These are phyloP conservation scores for Meriones psammophilus DNA, from an alignment of 2,797 vertebrate species.

Conservation along the genomic window DNA sequence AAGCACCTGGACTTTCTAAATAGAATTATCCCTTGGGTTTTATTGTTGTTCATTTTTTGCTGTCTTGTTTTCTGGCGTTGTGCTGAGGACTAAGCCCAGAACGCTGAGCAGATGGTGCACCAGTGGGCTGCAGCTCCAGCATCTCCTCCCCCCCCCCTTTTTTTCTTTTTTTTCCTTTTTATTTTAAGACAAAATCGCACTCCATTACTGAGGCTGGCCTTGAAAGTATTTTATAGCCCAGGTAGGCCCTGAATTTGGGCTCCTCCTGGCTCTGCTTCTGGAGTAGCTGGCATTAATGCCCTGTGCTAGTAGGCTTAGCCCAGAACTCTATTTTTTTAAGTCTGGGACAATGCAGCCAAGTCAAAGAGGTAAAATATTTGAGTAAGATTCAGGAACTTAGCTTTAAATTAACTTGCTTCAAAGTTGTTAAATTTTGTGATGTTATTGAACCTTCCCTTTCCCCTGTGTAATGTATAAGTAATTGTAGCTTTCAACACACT, in stretches of 20 bases:
- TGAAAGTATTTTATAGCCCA: not conserved
- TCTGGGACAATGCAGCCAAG: not conserved
- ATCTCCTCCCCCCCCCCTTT: rapidly evolving
- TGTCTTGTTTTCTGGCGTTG: not conserved
- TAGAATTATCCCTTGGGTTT: not conserved
- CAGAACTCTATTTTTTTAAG: not conserved
- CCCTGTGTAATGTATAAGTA: not conserved
- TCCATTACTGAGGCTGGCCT: not conserved
- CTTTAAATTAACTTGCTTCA: not conserved
- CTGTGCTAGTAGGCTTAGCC: too few species aligned
- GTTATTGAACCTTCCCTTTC: conserved; percentile 27
- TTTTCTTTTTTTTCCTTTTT: not conserved
- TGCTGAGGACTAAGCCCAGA: not conserved
- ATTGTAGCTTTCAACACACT: not conserved
- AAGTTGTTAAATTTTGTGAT: conserved; percentile 24
- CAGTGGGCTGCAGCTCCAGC: not conserved
- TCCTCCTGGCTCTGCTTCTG: not conserved
- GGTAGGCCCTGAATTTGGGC: not conserved
- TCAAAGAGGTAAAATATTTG: conserved; percentile 19
- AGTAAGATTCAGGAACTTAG: not conserved
- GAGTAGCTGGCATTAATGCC: not conserved
- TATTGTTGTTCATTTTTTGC: not conserved
- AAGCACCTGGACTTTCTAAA: not conserved
- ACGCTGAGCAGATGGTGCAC: not conserved
- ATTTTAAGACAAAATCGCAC: not conserved